Conservation (phyloP, 2,113 vertebrate species). For the Stomatorhinus ivindoensis region DNA sequence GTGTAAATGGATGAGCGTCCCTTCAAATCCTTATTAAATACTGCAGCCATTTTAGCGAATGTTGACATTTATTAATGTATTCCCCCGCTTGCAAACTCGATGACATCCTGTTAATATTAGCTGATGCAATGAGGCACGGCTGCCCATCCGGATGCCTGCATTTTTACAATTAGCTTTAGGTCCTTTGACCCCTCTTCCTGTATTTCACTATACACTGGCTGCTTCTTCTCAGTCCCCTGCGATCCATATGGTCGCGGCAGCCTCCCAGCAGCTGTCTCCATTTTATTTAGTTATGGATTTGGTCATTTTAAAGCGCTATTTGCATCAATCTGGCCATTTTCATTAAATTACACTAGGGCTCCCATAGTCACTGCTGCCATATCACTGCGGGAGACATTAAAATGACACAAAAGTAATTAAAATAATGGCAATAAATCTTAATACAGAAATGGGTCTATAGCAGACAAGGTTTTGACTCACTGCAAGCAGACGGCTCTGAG, state of each 20-base stretch:
- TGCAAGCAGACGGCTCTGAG: neutral
- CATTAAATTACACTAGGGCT: neutral
- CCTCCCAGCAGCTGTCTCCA: neutral
- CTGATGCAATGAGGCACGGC: neutral
- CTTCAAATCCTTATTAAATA: neutral
- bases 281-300: neutral
- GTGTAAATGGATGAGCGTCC: neutral
- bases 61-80: neutral
- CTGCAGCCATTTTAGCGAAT: neutral
- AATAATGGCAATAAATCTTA: neutral
- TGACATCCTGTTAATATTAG: slow-evolving; percentile 1
- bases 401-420: slow-evolving; percentile 4
- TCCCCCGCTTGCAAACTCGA: neutral
- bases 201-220: neutral
- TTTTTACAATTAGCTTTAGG: neutral
- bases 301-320: neutral
- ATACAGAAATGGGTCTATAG: neutral
- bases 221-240: neutral
- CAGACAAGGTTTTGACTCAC: neutral
- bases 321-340: neutral
- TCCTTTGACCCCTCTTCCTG: neutral
- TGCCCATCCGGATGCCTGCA: neutral
- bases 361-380: neutral
- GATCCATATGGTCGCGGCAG: neutral
- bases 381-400: neutral